These are phyloP conservation scores for Gymnocheta viridis DNA, from an alignment of 2,888 invertebrate genomes.

Conservation along the genomic window DNA sequence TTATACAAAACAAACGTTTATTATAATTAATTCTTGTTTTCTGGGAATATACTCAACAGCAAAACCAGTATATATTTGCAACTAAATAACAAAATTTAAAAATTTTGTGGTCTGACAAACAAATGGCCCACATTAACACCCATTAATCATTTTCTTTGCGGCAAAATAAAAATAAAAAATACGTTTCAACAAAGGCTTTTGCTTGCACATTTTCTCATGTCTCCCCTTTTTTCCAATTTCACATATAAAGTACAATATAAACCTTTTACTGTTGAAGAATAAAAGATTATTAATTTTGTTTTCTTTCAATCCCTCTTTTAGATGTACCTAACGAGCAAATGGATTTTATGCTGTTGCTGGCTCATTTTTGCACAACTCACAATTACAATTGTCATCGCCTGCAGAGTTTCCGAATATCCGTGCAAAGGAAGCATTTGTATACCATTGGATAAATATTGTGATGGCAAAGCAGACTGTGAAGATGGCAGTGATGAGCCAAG, in stretches of 20 bases:
- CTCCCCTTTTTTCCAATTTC: neutral
- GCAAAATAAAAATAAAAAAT: neutral
- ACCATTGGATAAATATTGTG: conserved; percentile 92
- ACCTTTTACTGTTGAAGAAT: neutral
- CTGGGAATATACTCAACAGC: too few species aligned
- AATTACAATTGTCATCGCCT: conserved; percentile 82
- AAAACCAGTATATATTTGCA: neutral
- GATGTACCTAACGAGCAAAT: conserved; percentile 76
- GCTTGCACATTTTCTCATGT: neutral
- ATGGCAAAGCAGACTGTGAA: conserved; percentile 91
- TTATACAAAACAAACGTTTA: too few species aligned
- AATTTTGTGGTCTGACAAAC: neutral
- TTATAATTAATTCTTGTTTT: too few species aligned
- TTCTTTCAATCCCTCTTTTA: conserved; percentile 67
- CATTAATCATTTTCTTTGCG: conserved; percentile 45
- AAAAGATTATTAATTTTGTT: conserved; percentile 14
- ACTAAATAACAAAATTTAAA: neutral
- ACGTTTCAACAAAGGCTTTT: neutral
- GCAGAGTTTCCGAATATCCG: conserved; percentile 90
- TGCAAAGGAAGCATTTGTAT: conserved; percentile 89
- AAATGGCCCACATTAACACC: neutral
- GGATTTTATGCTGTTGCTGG: conserved; percentile 79
- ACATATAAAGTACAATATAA: neutral
- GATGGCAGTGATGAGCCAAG: conserved; percentile 93
- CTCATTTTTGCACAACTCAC: conserved; percentile 78